Conservation (phyloP, 2,113 vertebrate genomes). For the Serilophus lunatus region DNA sequence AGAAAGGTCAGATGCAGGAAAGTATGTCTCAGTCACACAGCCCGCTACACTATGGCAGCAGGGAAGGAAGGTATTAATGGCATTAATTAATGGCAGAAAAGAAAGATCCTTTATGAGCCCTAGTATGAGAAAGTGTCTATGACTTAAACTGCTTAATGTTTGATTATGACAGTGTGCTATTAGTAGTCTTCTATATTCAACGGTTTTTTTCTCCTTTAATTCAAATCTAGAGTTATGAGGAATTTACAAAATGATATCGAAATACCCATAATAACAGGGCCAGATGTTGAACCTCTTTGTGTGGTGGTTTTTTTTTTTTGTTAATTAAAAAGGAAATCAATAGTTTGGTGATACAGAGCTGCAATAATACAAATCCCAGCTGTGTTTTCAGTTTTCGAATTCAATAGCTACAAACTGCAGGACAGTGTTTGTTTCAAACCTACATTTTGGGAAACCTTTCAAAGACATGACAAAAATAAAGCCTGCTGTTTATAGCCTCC, state of each 20-base stretch:
- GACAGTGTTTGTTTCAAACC: not conserved
- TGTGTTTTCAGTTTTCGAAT: not conserved
- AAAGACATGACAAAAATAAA: conserved; percentile 6
- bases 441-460: not conserved
- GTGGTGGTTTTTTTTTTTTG: not conserved
- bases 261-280: not conserved
- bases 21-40: fast-evolving
- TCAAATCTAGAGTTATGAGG: not conserved
- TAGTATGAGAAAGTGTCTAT: not conserved
- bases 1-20: not conserved
- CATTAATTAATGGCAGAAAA: not conserved
- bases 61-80: not conserved
- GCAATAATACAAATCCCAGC: fast-evolving
- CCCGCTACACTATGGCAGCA: not conserved
- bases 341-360: not conserved
- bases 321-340: not conserved
- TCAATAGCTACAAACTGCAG: not conserved
- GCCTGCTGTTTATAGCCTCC: not conserved
- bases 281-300: not conserved
- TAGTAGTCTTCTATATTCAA: not conserved
- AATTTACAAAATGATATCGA: not conserved
- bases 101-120: not conserved
- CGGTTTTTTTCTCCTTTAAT: not conserved
- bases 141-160: not conserved
- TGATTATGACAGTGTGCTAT: not conserved